phyloP scores from a whole-genome alignment of 2,888 invertebrate genomes.

The Gnatocerus cornutus region DNA sequence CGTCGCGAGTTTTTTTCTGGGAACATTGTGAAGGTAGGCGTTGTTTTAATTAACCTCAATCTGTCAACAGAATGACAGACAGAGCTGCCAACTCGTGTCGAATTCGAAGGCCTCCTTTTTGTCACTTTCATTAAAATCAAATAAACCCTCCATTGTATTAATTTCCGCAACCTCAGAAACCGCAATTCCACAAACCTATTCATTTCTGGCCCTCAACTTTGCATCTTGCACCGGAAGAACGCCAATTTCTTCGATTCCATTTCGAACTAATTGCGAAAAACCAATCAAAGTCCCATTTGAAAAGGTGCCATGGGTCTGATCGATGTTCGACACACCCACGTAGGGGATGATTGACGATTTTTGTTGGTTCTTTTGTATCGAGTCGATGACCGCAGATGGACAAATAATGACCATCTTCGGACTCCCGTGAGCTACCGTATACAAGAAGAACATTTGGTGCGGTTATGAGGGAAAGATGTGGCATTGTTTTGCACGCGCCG shows the following conservation, averaged over 20 bases:
- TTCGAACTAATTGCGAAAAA: constrained; percentile 33
- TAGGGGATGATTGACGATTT: constrained; percentile 55
- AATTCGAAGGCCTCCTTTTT: no score
- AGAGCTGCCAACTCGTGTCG: no score
- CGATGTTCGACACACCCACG: constrained; percentile 52
- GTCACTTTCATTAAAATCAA: neutral
- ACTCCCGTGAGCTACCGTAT: constrained; percentile 46
- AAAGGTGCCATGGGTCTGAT: constrained; percentile 50
- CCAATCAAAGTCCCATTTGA: constrained; percentile 58
- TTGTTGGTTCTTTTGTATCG: constrained; percentile 40
- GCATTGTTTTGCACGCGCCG: constrained; percentile 50
- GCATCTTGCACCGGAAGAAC: constrained; percentile 5
- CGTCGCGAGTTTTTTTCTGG: no score
- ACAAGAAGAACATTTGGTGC: constrained; percentile 42
- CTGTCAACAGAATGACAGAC: no score
- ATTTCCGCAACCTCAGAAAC: no score
- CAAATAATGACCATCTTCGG: constrained; percentile 55
- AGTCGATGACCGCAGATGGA: constrained; percentile 58
- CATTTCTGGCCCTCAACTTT: neutral
- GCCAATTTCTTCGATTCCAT: neutral
- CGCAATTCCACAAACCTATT: neutral
- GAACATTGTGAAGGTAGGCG: no score
- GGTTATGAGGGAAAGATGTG: constrained; percentile 44
- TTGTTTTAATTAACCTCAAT: no score
- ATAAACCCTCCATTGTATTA: neutral